Conservation (phyloP, 2,888 invertebrate species). For the Zonitis immaculata region DNA sequence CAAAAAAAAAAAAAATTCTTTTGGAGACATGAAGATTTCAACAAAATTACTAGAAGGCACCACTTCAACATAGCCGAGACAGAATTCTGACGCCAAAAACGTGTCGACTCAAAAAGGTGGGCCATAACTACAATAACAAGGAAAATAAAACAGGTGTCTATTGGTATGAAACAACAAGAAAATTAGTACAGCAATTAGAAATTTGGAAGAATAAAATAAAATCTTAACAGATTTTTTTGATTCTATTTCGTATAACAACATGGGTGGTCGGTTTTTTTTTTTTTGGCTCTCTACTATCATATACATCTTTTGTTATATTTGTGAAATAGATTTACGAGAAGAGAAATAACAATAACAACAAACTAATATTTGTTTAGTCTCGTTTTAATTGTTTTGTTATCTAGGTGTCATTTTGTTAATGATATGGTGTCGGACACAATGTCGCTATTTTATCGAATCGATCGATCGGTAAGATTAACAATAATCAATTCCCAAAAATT, state of each 20-base stretch:
- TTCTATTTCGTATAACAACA: too few relatives aligned
- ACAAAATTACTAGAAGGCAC: conserved; percentile 16
- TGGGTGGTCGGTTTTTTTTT: neutral
- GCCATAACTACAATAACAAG: neutral
- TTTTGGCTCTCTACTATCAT: neutral
- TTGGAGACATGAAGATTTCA: conserved; percentile 19
- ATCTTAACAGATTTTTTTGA: too few relatives aligned
- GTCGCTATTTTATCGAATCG: neutral
- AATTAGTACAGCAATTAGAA: neutral
- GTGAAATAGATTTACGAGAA: neutral
- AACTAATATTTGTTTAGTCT: neutral
- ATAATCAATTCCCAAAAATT: neutral
- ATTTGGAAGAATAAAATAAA: neutral
- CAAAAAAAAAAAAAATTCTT: too few relatives aligned
- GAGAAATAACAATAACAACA: neutral
- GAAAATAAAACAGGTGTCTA: neutral
- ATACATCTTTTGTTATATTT: too few relatives aligned
- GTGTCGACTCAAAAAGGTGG: conserved; percentile 7
- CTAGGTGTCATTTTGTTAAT: conserved; percentile 1
- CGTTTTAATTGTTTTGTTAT: neutral
- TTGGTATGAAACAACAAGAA: neutral
- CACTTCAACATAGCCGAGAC: conserved; percentile 5
- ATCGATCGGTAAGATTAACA: neutral
- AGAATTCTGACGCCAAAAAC: conserved; percentile 16
- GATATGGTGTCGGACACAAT: neutral